These are phyloP conservation scores for Meliscaeva auricollis DNA, from an alignment of 2,888 invertebrate species.

Conservation along the genomic window DNA sequence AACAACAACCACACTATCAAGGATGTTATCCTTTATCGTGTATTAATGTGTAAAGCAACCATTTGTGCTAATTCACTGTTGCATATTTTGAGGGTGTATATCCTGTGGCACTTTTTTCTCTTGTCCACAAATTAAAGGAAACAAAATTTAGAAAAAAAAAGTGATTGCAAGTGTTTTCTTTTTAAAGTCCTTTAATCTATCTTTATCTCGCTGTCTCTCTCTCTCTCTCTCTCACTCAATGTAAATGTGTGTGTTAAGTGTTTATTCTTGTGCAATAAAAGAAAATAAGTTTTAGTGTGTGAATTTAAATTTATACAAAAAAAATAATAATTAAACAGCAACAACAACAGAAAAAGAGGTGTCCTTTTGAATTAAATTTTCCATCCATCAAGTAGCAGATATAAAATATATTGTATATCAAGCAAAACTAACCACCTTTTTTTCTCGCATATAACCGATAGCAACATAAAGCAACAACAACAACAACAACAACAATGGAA, in stretches of 20 bases:
- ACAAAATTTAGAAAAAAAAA: slow-evolving; percentile 26
- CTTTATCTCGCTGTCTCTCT: not conserved
- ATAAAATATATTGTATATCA: not conserved
- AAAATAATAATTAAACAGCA: slow-evolving; percentile 47
- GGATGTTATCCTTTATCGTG: slow-evolving; percentile 54
- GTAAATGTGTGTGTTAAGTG: slow-evolving; percentile 26
- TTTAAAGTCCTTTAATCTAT: slow-evolving; percentile 10
- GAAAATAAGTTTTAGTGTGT: slow-evolving; percentile 28
- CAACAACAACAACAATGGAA: slow-evolving; percentile 62
- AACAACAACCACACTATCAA: slow-evolving; percentile 32
- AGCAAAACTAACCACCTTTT: slow-evolving; percentile 42
- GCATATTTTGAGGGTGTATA: slow-evolving; percentile 13
- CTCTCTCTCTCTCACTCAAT: not conserved
- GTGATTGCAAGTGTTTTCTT: slow-evolving; percentile 60
- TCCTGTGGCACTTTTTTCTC: slow-evolving; percentile 38
- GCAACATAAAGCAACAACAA: slow-evolving; percentile 58
- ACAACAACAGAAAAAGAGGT: slow-evolving; percentile 19
- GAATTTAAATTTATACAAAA: slow-evolving; percentile 9
- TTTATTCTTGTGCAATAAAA: slow-evolving; percentile 9
- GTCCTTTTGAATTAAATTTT: slow-evolving; percentile 57
- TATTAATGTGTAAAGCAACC: slow-evolving; percentile 44
- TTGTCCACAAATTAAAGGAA: slow-evolving; percentile 27
- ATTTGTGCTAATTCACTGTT: slow-evolving; percentile 12
- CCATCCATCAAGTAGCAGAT: slow-evolving; percentile 58
- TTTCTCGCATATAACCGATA: slow-evolving; percentile 44